Evolutionary conservation across 2,888 invertebrate species (phyloP).

Genomic region (Azorinus chamasolen): DNA sequence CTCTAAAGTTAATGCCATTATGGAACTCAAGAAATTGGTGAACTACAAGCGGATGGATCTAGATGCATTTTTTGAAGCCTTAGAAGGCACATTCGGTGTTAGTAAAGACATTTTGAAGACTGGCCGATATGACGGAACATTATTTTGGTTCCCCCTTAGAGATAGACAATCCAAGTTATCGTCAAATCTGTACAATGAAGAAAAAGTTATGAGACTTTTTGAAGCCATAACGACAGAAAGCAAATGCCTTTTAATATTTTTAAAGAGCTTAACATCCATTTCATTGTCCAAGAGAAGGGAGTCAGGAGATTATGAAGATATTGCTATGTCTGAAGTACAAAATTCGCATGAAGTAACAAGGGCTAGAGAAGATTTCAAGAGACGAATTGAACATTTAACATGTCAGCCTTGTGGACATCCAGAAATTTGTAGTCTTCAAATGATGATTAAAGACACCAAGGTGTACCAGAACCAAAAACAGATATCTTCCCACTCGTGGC

Average conservation of each 20-base stretch:
- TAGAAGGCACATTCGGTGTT: constrained; percentile 68
- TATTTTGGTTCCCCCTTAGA: constrained; percentile 83
- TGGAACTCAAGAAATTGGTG: constrained; percentile 36
- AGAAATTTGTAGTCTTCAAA: not conserved
- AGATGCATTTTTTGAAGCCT: constrained; percentile 56
- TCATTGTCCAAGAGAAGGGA: constrained; percentile 6
- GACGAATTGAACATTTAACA: not conserved
- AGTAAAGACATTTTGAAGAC: constrained; percentile 42
- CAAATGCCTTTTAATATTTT: constrained; percentile 78
- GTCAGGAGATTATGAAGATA: not conserved
- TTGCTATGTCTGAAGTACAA: constrained; percentile 17
- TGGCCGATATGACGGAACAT: constrained; percentile 75
- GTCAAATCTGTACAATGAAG: constrained; percentile 65
- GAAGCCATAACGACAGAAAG: constrained; percentile 74
- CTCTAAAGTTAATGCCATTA: constrained; percentile 14
- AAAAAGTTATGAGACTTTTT: constrained; percentile 72
- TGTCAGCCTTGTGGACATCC: not conserved
- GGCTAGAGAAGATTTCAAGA: constrained; percentile 4
- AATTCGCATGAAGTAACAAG: not conserved
- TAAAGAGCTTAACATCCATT: constrained; percentile 75
- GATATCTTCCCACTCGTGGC: constrained; percentile 2
- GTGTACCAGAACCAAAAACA: not conserved
- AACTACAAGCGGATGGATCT: constrained; percentile 51
- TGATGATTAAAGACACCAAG: constrained; percentile 4
- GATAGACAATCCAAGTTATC: constrained; percentile 72